A percentile compares a stretch with the other conserved stretches of the same genome.
phyloP scores from a whole-genome alignment of 1,140 invertebrate genomes.

The Aphaenogaster ashmeadi region DNA sequence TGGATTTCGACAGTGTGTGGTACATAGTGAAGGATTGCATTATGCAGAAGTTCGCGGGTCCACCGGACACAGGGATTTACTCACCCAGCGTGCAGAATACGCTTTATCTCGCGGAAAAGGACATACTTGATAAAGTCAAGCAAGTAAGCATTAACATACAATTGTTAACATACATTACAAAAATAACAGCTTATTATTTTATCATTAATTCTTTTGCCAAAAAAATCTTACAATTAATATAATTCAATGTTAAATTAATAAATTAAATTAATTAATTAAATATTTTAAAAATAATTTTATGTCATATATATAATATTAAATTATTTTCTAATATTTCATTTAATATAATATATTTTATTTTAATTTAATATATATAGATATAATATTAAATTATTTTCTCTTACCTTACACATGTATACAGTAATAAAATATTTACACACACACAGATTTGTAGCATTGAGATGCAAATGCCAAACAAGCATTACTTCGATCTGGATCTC shows the following conservation, averaged over 20 bases:
- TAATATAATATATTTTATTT: no score
- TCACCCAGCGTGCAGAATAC: conserved; percentile 30
- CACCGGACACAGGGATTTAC: background rate
- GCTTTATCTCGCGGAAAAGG: conserved; percentile 23
- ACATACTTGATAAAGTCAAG: conserved; percentile 30
- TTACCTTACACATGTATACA: background rate
- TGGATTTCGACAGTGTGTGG: conserved; percentile 24
- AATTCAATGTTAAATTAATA: background rate
- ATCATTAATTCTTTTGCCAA: background rate
- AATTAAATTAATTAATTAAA: background rate
- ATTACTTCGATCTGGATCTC: conserved; percentile 92
- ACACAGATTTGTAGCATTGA: conserved; percentile 90
- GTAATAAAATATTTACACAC: conserved; percentile 68
- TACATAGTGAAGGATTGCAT: conserved; percentile 12
- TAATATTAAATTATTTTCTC: background rate
- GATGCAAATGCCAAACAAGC: conserved; percentile 93
- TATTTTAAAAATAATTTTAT: background rate
- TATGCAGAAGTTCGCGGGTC: conserved; percentile 27
- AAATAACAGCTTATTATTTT: background rate
- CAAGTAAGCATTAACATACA: conserved; percentile 18
- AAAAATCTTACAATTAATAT: background rate
- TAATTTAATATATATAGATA: no score
- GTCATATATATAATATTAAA: background rate
- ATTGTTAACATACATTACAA: background rate
- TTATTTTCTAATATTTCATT: no score